Evolutionary conservation across 2,797 vertebrate genomes (phyloP).

Genomic region (Otus scops): DNA sequence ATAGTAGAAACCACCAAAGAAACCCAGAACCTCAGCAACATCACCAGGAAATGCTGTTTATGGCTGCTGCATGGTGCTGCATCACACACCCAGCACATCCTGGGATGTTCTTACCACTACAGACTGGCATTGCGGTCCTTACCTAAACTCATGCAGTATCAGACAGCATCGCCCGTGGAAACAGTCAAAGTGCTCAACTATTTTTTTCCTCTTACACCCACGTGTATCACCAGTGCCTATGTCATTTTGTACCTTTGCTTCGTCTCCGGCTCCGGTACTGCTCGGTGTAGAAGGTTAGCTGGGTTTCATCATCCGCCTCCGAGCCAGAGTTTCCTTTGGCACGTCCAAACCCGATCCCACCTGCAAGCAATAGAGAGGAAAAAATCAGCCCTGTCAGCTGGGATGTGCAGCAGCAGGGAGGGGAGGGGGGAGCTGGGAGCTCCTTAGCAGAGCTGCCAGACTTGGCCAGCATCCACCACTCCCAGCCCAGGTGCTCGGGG

Average conservation of each 20-base stretch:
- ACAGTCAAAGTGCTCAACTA: background rate
- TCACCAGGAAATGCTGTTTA: background rate
- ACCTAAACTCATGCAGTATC: rapidly evolving
- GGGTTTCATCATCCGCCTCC: conserved; percentile 91
- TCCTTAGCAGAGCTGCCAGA: background rate
- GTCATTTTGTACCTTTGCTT: conserved; percentile 84
- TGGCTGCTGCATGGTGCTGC: background rate
- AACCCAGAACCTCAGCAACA: background rate
- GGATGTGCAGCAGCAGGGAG: background rate
- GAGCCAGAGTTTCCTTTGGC: conserved; percentile 88
- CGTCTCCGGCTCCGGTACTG: conserved; percentile 89
- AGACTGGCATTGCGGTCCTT: background rate
- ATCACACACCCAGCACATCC: background rate
- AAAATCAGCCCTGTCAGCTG: background rate
- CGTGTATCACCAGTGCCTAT: rapidly evolving
- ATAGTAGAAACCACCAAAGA: background rate
- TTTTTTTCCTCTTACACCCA: background rate
- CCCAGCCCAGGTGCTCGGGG: background rate
- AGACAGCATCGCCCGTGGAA: background rate
- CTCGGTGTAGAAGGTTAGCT: conserved; percentile 93
- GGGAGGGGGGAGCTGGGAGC: background rate
- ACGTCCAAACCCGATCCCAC: conserved; percentile 85
- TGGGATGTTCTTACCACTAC: background rate
- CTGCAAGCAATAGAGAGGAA: conserved; percentile 55
- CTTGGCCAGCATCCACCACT: background rate